phyloP scores from a whole-genome alignment of 2,888 invertebrate species.

The Pristionchus maxplancki region DNA sequence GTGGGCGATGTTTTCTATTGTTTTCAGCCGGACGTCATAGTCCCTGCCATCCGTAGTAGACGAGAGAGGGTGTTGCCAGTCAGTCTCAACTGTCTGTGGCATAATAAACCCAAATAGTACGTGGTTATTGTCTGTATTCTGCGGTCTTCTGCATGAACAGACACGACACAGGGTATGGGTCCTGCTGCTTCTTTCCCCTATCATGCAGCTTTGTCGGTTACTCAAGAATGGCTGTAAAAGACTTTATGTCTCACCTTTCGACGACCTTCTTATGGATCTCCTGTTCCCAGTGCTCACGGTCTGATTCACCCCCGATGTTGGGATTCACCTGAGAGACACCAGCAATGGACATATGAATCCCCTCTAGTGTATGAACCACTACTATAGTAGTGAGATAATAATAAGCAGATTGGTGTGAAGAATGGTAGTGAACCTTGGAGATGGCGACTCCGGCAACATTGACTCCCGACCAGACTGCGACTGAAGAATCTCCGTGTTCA shows the following conservation, averaged over 20 bases:
- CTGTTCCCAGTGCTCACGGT: slow-evolving; percentile 86
- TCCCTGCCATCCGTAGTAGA: background rate
- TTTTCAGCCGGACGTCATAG: background rate
- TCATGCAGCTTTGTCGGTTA: background rate
- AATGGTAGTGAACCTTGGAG: slow-evolving; percentile 75
- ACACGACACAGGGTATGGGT: background rate
- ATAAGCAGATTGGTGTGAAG: no score
- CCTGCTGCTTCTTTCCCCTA: background rate
- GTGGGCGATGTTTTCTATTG: background rate
- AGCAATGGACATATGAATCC: background rate
- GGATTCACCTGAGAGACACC: slow-evolving; percentile 84
- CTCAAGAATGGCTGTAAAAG: background rate
- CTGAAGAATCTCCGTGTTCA: slow-evolving; percentile 92
- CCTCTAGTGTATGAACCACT: background rate
- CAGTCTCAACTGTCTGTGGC: background rate
- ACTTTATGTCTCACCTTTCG: slow-evolving; percentile 80
- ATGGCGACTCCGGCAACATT: slow-evolving; percentile 92
- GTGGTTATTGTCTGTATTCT: background rate
- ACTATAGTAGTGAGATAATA: background rate
- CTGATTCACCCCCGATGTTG: slow-evolving; percentile 84
- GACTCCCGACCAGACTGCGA: slow-evolving; percentile 94
- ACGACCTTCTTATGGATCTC: slow-evolving; percentile 89
- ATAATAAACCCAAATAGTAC: background rate
- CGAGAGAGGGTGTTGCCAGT: background rate
- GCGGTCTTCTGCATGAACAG: background rate